These are phyloP conservation scores for Acrocephalus scirpaceus DNA, from an alignment of 2,797 vertebrate genomes.

Conservation along the genomic window DNA sequence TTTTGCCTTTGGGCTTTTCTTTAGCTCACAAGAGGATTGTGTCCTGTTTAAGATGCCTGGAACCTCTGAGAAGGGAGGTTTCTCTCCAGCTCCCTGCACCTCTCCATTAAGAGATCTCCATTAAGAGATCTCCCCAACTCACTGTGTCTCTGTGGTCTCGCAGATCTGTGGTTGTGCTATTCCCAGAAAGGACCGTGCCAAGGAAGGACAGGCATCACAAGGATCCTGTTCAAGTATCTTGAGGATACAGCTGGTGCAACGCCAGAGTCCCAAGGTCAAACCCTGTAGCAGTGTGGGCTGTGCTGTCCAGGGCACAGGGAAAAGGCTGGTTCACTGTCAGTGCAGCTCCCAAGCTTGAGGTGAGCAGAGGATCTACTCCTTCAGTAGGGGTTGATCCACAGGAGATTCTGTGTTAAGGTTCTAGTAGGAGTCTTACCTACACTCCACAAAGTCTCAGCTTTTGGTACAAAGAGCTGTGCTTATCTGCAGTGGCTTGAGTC, in stretches of 20 bases:
- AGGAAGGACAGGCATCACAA: constrained; percentile 21
- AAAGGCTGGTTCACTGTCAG: background rate
- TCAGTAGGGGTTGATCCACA: background rate
- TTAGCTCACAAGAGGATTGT: constrained; percentile 59
- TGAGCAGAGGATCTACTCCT: background rate
- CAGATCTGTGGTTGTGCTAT: constrained; percentile 16
- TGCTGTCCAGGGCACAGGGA: background rate
- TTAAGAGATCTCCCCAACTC: background rate
- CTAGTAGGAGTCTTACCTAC: background rate
- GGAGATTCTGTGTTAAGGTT: background rate
- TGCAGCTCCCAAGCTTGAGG: background rate
- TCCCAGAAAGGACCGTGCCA: constrained; percentile 28
- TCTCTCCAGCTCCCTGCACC: background rate
- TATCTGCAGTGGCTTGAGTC: background rate
- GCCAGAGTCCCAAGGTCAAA: background rate
- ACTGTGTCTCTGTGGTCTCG: constrained; percentile 9
- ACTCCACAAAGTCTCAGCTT: background rate
- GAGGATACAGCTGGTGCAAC: background rate
- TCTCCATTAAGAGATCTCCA: background rate
- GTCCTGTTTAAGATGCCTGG: constrained; percentile 34
- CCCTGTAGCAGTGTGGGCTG: background rate
- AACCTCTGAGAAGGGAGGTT: constrained; percentile 16
- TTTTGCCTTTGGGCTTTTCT: constrained; percentile 58
- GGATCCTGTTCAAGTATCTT: background rate
- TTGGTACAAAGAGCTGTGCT: background rate